phyloP scores from a whole-genome alignment of 2,797 vertebrate genomes.

The Amphiprion clarkii region DNA sequence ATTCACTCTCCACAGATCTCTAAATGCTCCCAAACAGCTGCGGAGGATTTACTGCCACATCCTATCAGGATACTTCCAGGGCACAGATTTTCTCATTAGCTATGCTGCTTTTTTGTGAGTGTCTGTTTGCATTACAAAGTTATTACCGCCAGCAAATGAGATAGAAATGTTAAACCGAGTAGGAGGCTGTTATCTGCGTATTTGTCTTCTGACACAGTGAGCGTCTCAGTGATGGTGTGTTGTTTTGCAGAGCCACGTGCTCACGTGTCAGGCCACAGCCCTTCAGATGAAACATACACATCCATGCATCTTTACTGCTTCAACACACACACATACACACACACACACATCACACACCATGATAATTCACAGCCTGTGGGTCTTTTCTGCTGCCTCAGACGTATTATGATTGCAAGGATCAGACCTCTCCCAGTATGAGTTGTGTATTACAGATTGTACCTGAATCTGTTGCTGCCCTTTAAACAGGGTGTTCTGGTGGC shows the following conservation, averaged over 20 bases:
- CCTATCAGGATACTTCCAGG: conserved; percentile 27
- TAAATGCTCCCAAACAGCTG: conserved; percentile 43
- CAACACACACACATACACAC: conserved; percentile 5
- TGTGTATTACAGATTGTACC: conserved; percentile 40
- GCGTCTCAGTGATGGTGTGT: conserved; percentile 38
- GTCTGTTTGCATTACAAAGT: conserved; percentile 48
- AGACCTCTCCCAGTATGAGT: conserved; percentile 33
- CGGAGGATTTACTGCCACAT: conserved; percentile 25
- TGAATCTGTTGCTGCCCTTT: conserved; percentile 32
- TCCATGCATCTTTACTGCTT: conserved; percentile 51
- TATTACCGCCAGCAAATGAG: conserved; percentile 15
- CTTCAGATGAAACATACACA: conserved; percentile 55
- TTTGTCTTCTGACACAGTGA: conserved; percentile 8
- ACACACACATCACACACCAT: conserved; percentile 6
- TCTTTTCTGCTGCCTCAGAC: conserved; percentile 57
- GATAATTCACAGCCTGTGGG: conserved; percentile 45
- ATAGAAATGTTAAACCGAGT: conserved; percentile 7
- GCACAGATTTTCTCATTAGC: conserved; percentile 28
- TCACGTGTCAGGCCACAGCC: conserved; percentile 63
- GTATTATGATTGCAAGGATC: conserved; percentile 52
- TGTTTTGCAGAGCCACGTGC: conserved; percentile 64
- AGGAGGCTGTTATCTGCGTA: background rate
- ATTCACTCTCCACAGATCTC: conserved; percentile 30
- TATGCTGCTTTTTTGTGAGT: conserved; percentile 13
- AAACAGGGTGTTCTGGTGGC: conserved; percentile 22